Evolutionary conservation across 1,140 invertebrate species (phyloP), one percentile per base, ranked within the genome.

Genomic region (Copidosoma floridanum): DNA sequence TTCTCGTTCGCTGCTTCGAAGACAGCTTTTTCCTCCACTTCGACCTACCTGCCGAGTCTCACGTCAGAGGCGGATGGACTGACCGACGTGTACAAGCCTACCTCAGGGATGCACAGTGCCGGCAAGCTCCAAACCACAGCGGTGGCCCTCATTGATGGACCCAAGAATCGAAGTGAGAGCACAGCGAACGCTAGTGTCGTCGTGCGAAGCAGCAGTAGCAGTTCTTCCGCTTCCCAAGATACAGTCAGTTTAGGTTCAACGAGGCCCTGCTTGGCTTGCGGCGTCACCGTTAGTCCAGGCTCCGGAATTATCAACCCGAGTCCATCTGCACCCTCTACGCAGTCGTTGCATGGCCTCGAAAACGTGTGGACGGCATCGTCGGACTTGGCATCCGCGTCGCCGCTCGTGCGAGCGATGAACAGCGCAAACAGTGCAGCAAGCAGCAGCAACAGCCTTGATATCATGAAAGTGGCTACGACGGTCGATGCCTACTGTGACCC

Each of bases 361-460:
- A 78, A 78, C 43, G 79, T 80, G n/a, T 81, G 79, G 77, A 72
- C 77, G 18, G 56, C 75, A 1, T 71, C 76, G 1, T 71, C 75
- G 16, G 75, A 78, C 59, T 51, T 80, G 12, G 75, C 75, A 5
- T 69, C 72, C n/a, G 78, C 77, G 0, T 79, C 79, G 1, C 79
- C 78, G n/a, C 68, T 85, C 23, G 85, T 86, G 35, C 81, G 83
- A 48, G 80, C 83, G 11, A 83, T 86, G 81, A 86, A 86, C 64
- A 82, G 83, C 73, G 84, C 85, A 16, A 86, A 86, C 68, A 82
- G 84, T 69, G 83, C 82, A 27, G 77, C 84, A 60, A 81, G 78
- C 40, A 57, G 37, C 3, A 61, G 50, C n/a, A 63, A 57, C 18
- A 65, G 55, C 6, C 46, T 71, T 14, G 68, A 71, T 37, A 69